These are phyloP conservation scores for Pelecanus crispus DNA, from an alignment of 2,113 vertebrate genomes.

Conservation along the genomic window DNA sequence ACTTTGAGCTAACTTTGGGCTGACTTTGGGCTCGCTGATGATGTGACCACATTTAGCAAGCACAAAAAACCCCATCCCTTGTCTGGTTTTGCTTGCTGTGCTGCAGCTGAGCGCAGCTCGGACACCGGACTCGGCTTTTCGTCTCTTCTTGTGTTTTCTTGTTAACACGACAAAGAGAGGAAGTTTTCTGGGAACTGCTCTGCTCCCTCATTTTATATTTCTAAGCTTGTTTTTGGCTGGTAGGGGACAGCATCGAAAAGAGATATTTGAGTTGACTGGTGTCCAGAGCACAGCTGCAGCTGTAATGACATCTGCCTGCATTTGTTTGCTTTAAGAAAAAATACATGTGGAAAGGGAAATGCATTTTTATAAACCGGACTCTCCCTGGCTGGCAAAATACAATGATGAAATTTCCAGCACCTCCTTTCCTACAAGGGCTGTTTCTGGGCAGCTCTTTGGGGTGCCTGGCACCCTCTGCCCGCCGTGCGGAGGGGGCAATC, in stretches of 20 bases:
- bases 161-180: background rate
- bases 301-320: slow-evolving; percentile 35
- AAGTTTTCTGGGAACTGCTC: background rate
- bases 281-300: slow-evolving; percentile 8
- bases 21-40: background rate
- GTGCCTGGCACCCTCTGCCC: background rate
- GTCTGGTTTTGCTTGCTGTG: background rate
- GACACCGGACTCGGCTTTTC: background rate
- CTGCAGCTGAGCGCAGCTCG: rapidly evolving
- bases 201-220: background rate
- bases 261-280: slow-evolving; percentile 38
- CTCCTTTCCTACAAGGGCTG: background rate
- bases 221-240: slow-evolving; percentile 18
- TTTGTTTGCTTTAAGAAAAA: slow-evolving; percentile 46
- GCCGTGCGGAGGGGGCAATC: background rate
- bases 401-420: background rate
- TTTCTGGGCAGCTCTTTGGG: background rate
- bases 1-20: background rate
- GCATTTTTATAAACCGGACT: background rate
- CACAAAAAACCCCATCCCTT: background rate
- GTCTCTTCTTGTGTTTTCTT: background rate
- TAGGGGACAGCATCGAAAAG: background rate
- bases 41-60: background rate
- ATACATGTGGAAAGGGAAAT: background rate
- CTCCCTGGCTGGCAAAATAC: background rate